These are phyloP conservation scores for Temnothorax curvispinosus DNA, from an alignment of 1,140 invertebrate genomes.

Conservation along the genomic window DNA sequence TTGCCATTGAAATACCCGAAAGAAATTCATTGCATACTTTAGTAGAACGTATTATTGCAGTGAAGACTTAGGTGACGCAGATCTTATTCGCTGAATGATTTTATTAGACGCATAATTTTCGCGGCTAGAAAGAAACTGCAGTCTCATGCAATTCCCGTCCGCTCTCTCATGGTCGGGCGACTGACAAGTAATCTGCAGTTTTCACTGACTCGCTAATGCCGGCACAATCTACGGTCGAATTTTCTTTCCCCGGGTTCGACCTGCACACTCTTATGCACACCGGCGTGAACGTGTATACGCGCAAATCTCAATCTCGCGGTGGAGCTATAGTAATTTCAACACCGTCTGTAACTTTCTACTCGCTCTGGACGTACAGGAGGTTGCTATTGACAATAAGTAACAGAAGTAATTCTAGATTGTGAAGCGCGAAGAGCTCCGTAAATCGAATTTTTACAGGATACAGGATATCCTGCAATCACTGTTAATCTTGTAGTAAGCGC, in stretches of 20 bases:
- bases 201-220: conserved; percentile 40
- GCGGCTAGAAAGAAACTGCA: conserved; percentile 44
- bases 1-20: neutral
- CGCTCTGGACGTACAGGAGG: conserved; percentile 5
- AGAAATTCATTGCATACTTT: neutral
- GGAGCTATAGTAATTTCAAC: conserved; percentile 64
- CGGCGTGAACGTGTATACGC: neutral
- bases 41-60: conserved; percentile 7
- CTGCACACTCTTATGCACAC: conserved; percentile 13
- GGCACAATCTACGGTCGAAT: conserved; percentile 54
- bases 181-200: conserved; percentile 65
- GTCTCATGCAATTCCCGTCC: conserved; percentile 49
- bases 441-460: conserved; percentile 12
- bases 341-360: conserved; percentile 48
- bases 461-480: neutral
- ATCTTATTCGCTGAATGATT: conserved; percentile 46
- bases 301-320: conserved; percentile 43
- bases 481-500: neutral
- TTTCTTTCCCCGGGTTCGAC: conserved; percentile 43
- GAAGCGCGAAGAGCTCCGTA: neutral
- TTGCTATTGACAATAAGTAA: conserved; percentile 45
- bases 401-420: neutral
- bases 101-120: conserved; percentile 56
- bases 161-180: conserved; percentile 46
- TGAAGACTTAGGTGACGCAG: neutral